A percentile compares a stretch with the other conserved stretches of the same genome.
These are phyloP conservation scores for Sorex fumeus DNA, from an alignment of 2,113 vertebrate species.

Conservation along the genomic window DNA sequence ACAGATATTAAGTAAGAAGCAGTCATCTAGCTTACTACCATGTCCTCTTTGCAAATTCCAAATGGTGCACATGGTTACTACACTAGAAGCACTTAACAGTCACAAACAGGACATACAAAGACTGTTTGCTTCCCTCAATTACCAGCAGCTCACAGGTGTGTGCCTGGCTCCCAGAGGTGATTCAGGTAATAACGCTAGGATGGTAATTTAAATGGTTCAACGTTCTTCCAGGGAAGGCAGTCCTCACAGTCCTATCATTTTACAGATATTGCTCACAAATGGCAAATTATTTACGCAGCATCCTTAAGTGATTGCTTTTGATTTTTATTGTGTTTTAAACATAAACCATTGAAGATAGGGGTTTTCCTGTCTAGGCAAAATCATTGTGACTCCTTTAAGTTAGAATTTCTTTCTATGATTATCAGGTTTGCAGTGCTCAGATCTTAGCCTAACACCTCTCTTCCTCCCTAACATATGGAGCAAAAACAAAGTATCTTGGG, in stretches of 20 bases:
- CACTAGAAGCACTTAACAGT: conserved; percentile 76
- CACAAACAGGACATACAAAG: conserved; percentile 79
- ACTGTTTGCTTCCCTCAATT: conserved; percentile 86
- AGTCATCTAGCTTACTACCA: conserved; percentile 73
- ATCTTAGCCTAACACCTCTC: conserved; percentile 68
- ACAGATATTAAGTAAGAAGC: conserved; percentile 69
- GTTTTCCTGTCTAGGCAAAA: conserved; percentile 80
- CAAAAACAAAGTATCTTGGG: not conserved
- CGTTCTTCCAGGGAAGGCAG: conserved; percentile 85
- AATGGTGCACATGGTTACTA: conserved; percentile 81
- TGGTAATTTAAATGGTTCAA: conserved; percentile 87
- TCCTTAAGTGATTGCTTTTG: conserved; percentile 86
- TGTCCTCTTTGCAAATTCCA: conserved; percentile 80
- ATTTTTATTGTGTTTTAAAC: conserved; percentile 85
- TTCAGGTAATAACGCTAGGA: conserved; percentile 86
- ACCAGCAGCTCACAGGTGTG: conserved; percentile 89
- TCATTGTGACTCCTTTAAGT: conserved; percentile 71
- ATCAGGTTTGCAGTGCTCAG: conserved; percentile 18
- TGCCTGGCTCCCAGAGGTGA: conserved; percentile 86
- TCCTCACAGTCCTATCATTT: conserved; percentile 86
- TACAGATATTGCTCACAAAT: conserved; percentile 87
- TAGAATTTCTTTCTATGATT: conserved; percentile 75
- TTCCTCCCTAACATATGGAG: conserved; percentile 64
- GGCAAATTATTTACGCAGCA: conserved; percentile 86
- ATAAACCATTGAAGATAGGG: conserved; percentile 83